These are phyloP conservation scores for Scomber scombrus DNA, from an alignment of 2,113 vertebrate species.

Conservation along the genomic window DNA sequence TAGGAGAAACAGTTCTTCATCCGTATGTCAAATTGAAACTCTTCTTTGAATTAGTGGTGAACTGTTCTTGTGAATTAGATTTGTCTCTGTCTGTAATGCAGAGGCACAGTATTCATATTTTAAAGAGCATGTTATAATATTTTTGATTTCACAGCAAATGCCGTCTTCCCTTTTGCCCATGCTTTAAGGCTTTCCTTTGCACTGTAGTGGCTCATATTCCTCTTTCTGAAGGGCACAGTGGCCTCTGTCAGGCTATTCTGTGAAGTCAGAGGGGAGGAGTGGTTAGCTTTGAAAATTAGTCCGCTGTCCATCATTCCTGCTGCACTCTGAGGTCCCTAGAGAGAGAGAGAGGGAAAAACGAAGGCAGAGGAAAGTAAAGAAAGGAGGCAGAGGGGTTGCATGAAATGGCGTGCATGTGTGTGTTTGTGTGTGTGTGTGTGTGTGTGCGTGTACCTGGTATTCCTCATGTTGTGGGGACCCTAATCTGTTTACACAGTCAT, in stretches of 20 bases:
- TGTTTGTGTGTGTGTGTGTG: conserved; percentile 28
- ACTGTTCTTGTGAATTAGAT: not conserved
- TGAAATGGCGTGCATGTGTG: conserved; percentile 41
- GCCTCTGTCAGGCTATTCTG: conserved; percentile 58
- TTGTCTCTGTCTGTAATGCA: not conserved
- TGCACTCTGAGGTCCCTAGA: conserved; percentile 73
- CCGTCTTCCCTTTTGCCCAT: not conserved
- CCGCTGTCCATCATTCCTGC: conserved; percentile 76
- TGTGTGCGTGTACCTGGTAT: not conserved
- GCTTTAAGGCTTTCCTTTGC: conserved; percentile 7
- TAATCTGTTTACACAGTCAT: no score
- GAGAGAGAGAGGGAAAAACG: conserved; percentile 36
- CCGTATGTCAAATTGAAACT: not conserved
- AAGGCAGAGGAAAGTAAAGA: conserved; percentile 36
- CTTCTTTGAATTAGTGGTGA: not conserved
- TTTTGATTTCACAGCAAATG: conserved; percentile 13
- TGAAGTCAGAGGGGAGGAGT: conserved; percentile 71
- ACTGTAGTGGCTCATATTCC: conserved; percentile 23
- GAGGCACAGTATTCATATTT: conserved; percentile 50
- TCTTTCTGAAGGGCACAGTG: conserved; percentile 68
- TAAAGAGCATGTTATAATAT: conserved; percentile 39
- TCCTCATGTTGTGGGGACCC: no score
- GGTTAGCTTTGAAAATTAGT: conserved; percentile 75
- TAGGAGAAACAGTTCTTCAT: not conserved
- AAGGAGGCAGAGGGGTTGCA: conserved; percentile 38